Evolutionary conservation across 92 coral and sea anemone species (phyloP).

Genomic region (Paramuricea clavata): DNA sequence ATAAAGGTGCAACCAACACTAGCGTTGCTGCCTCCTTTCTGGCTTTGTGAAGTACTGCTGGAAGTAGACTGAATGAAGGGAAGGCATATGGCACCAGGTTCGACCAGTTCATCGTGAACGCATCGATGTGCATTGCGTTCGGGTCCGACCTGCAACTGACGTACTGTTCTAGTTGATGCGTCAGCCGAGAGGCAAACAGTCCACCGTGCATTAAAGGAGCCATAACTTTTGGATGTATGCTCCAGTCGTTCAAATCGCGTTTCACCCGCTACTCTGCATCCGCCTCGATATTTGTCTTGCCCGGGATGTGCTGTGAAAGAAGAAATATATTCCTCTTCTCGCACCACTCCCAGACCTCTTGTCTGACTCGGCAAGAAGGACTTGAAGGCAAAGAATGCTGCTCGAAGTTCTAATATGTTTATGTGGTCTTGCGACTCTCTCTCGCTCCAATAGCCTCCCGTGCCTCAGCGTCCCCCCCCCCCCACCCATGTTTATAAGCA

Average conservation of each 20-base stretch:
- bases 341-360: conserved; percentile 74
- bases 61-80: conserved; percentile 50
- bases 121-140: conserved; percentile 57
- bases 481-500: conserved; percentile 67
- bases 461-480: conserved; percentile 73
- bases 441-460: conserved; percentile 61
- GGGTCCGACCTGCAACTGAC: conserved; percentile 68
- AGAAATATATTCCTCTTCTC: conserved; percentile 44
- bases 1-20: conserved; percentile 66
- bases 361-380: conserved; percentile 44
- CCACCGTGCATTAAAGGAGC: conserved; percentile 53
- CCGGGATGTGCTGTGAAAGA: conserved; percentile 73
- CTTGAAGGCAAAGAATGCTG: conserved; percentile 65
- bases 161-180: conserved; percentile 50
- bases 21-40: conserved; percentile 42
- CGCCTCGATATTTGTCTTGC: conserved; percentile 65
- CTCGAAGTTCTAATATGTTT: conserved; percentile 64
- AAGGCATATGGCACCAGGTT: conserved; percentile 48
- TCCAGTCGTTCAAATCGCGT: conserved; percentile 54
- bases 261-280: conserved; percentile 62
- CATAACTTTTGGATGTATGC: conserved; percentile 42
- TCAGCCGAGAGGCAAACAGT: conserved; percentile 67
- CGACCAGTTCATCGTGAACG: conserved; percentile 62
- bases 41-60: conserved; percentile 24
- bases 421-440: conserved; percentile 61